phyloP scores from a whole-genome alignment of 2,113 vertebrate species.

The Kryptolebias marmoratus region DNA sequence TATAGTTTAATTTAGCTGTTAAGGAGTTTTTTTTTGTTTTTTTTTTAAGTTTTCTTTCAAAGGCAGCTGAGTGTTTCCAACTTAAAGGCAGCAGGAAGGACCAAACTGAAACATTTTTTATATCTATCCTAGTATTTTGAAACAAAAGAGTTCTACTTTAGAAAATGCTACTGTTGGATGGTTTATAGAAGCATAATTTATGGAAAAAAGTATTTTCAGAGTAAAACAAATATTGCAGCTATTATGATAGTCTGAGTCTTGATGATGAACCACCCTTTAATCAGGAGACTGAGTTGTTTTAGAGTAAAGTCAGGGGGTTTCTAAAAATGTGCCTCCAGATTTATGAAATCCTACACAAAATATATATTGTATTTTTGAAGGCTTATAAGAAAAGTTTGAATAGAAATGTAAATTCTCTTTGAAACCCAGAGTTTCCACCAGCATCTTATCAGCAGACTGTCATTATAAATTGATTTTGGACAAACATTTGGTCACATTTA shows the following conservation, averaged over 20 bases:
- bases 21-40: no score
- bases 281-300: neutral
- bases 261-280: neutral
- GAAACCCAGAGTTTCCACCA: no score
- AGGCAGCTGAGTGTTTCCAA: conserved; percentile 31
- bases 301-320: no score
- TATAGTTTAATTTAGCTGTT: no score
- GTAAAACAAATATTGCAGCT: neutral
- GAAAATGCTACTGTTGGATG: neutral
- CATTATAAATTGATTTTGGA: no score
- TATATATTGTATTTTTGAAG: no score
- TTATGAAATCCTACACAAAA: no score
- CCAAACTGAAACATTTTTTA: conserved; percentile 64
- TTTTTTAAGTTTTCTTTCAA: conserved; percentile 7
- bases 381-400: no score
- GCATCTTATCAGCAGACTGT: no score
- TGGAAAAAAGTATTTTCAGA: neutral
- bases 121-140: conserved; percentile 44
- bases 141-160: conserved; percentile 19
- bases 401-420: no score
- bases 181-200: neutral
- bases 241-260: neutral
- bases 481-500: no score
- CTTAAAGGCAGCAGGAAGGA: conserved; percentile 40
- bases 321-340: no score